phyloP scores from a whole-genome alignment of 2,113 vertebrate genomes.

The Fukomys damarensis region DNA sequence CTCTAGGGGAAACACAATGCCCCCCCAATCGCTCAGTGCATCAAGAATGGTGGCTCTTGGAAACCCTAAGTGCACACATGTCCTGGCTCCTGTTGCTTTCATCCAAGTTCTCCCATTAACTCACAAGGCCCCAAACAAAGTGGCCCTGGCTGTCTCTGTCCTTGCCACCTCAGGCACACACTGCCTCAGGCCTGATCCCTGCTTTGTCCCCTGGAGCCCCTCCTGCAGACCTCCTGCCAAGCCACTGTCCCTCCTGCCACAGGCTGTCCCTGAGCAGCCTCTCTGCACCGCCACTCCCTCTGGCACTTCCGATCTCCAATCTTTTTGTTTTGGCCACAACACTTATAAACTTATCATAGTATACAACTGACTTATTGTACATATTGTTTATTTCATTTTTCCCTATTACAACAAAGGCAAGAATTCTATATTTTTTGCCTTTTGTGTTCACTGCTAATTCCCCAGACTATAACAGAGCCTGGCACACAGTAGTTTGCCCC shows the following conservation, averaged over 20 bases:
- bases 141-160: not conserved
- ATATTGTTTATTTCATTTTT: not conserved
- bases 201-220: not conserved
- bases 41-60: not conserved
- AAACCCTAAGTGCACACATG: not conserved
- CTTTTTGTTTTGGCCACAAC: not conserved
- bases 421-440: not conserved
- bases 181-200: not conserved
- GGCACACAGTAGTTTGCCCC: not conserved
- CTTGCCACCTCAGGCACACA: too few species aligned
- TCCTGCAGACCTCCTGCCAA: not conserved
- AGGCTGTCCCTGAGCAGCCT: not conserved
- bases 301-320: not conserved
- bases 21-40: not conserved
- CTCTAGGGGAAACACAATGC: fast-evolving
- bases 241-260: too few species aligned
- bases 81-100: not conserved
- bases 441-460: not conserved
- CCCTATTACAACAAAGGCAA: not conserved
- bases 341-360: not conserved
- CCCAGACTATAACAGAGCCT: not conserved
- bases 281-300: not conserved
- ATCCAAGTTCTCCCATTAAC: not conserved
- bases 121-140: not conserved
- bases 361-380: not conserved